A percentile compares a stretch with the other conserved stretches of the same genome.
Conservation (phyloP, 2,888 invertebrate species). For the Bombylius discolor region DNA sequence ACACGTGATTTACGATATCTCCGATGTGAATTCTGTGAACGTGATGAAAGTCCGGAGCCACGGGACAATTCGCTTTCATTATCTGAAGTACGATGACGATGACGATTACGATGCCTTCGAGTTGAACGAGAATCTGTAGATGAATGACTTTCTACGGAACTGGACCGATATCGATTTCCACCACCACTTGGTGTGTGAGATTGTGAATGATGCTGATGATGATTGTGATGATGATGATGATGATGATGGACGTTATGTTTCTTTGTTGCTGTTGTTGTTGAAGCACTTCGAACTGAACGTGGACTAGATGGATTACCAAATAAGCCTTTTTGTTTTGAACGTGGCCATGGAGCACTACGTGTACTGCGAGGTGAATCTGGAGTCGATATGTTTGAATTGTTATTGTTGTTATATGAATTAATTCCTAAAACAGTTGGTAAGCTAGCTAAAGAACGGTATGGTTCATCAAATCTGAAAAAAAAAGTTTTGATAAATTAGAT, state of each 20-base stretch:
- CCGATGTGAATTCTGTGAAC: constrained; percentile 63
- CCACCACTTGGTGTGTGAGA: neutral
- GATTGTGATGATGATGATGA: constrained; percentile 7
- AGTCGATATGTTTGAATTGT: constrained; percentile 18
- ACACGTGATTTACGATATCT: constrained; percentile 58
- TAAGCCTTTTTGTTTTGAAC: constrained; percentile 60
- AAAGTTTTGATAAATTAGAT: neutral
- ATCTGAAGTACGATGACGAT: constrained; percentile 73
- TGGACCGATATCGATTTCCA: constrained; percentile 49
- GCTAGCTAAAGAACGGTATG: constrained; percentile 41
- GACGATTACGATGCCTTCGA: constrained; percentile 55
- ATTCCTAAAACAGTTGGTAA: constrained; percentile 38
- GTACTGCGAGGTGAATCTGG: constrained; percentile 69
- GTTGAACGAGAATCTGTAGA: constrained; percentile 72
- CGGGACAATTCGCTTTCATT: constrained; percentile 83
- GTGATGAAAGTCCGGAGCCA: constrained; percentile 52
- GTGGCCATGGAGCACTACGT: constrained; percentile 67
- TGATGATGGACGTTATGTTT: constrained; percentile 11
- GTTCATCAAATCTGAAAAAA: constrained; percentile 37
- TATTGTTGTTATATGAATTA: constrained; percentile 28
- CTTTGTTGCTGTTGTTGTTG: constrained; percentile 21
- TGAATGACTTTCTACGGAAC: constrained; percentile 80
- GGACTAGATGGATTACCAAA: constrained; percentile 68
- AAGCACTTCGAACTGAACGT: constrained; percentile 62
- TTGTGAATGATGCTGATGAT: constrained; percentile 13